These are phyloP conservation scores for Anoura caudifer DNA, from an alignment of 2,113 vertebrate genomes.

Conservation along the genomic window DNA sequence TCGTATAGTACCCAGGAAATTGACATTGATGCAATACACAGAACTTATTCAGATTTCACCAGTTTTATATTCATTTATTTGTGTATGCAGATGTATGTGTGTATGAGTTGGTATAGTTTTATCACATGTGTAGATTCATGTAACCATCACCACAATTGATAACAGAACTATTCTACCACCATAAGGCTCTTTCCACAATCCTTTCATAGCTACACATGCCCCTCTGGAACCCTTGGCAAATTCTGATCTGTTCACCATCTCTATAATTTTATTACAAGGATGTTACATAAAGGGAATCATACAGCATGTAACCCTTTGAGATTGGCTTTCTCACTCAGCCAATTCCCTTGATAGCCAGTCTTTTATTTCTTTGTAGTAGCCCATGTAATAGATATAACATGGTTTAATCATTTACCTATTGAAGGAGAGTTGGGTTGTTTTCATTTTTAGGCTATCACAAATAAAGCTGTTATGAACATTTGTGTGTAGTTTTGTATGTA, in stretches of 20 bases:
- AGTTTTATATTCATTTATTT: background rate
- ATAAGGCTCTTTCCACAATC: background rate
- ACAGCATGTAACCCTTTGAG: background rate
- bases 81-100: background rate
- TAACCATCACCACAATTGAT: background rate
- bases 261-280: background rate
- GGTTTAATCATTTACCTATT: background rate
- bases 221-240: background rate
- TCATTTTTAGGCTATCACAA: background rate
- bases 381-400: background rate
- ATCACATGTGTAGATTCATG: background rate
- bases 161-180: background rate
- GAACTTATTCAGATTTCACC: background rate
- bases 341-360: background rate
- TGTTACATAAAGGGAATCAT: background rate
- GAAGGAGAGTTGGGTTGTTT: background rate
- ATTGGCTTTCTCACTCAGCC: background rate
- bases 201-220: background rate
- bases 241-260: background rate
- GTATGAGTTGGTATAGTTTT: background rate
- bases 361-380: background rate
- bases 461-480: conserved; percentile 12
- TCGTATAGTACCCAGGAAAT: too few species aligned
- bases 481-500: background rate
- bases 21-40: background rate